These are phyloP conservation scores for Eucidaris tribuloides DNA, from an alignment of 35 echinoderm and acorn worm genomes.

Conservation along the genomic window DNA sequence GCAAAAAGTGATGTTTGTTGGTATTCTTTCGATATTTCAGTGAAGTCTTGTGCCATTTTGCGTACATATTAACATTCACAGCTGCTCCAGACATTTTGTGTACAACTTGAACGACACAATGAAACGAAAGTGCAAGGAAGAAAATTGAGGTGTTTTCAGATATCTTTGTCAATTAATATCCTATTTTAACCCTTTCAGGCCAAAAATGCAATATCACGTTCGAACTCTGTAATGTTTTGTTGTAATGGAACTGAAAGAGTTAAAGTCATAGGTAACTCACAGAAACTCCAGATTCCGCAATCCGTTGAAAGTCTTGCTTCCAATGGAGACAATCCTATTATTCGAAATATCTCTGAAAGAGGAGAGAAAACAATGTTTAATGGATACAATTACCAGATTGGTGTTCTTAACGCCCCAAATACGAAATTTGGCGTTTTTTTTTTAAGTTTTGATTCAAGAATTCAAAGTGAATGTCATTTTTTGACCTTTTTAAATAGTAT, in stretches of 20 bases:
- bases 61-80: background rate
- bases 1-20: too few species aligned
- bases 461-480: background rate
- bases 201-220: background rate
- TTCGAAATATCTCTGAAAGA: conserved; percentile 29
- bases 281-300: conserved; percentile 1
- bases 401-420: background rate
- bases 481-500: background rate
- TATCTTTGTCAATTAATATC: background rate
- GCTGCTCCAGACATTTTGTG: background rate
- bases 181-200: background rate
- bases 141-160: background rate
- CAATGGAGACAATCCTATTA: background rate
- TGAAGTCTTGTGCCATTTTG: too few species aligned
- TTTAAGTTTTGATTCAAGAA: background rate
- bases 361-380: background rate
- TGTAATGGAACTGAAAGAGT: too few species aligned
- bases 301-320: conserved; percentile 19
- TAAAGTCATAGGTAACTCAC: conserved; percentile 7
- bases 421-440: background rate
- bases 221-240: background rate
- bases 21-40: too few species aligned
- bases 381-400: too few species aligned
- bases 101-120: background rate
- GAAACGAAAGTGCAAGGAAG: background rate